Base-by-base conservation (phyloP, 2,888 invertebrate species). In the Elysia crispata region DNA sequence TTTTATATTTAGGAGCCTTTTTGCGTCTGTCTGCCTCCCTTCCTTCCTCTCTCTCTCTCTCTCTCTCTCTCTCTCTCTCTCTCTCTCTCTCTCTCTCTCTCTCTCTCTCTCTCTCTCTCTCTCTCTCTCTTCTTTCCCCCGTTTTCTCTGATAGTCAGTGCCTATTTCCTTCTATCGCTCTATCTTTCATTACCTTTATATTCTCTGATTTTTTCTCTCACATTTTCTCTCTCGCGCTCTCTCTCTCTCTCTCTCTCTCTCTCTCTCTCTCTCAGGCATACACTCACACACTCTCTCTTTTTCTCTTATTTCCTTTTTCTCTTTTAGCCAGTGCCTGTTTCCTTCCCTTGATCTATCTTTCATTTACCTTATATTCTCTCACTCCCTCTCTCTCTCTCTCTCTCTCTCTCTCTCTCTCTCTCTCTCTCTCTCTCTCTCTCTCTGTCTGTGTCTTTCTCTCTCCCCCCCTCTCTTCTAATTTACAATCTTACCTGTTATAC, bases 211-310 rank as follows among this genome's bases (percentile, higher is more conserved):
- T 31, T 31, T 6, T 69, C 33, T 23, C 20, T 69, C n/a, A n/a
- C n/a, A n/a, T n/a, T n/a, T n/a, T n/a, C n/a, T n/a, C n/a, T n/a
- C n/a, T n/a, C n/a, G n/a, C n/a, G n/a, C n/a, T n/a, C n/a, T n/a
- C n/a, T n/a, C n/a, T n/a, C n/a, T n/a, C n/a, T n/a, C n/a, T n/a
- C n/a, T n/a, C n/a, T n/a, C n/a, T 28, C 67, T 15, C n/a, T 67
- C 67, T 67, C n/a, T 67, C 67, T 67, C n/a, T 67, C 67, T 67
- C n/a, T 67, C 67, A n/a, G n/a, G n/a, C n/a, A n/a, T n/a, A 15
- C n/a, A 15, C 25, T 67, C n/a, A 25, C 67, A 11, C 33, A 31
- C 33, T 69, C 33, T 41, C 69, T 69, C 13, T 31, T n/a, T 31
- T 15, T 33, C n/a, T 69, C 20, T 41, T 31, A 33, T 18, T 18